phyloP scores from a whole-genome alignment of 2,888 invertebrate species.

The Nemoura dubitans region DNA sequence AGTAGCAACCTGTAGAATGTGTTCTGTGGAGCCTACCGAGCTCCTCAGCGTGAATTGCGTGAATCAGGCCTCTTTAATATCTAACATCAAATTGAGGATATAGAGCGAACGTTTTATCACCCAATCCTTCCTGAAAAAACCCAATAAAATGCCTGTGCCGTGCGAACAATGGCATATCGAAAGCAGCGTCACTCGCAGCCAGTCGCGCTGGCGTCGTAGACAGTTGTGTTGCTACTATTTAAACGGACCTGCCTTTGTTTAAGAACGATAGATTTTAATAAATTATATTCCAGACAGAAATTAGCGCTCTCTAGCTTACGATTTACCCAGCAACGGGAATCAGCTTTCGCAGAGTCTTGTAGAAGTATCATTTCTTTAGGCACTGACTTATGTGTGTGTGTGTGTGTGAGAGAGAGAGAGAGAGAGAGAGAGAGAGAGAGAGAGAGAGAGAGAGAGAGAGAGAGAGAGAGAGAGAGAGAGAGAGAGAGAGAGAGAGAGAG shows the following conservation, averaged over 20 bases:
- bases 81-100: constrained; percentile 40
- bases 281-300: background rate
- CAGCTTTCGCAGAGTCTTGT: too few relatives aligned
- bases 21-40: background rate
- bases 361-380: too few relatives aligned
- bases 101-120: constrained; percentile 39
- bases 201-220: background rate
- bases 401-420: too few relatives aligned
- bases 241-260: too few relatives aligned
- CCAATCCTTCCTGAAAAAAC: constrained; percentile 33
- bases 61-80: constrained; percentile 41
- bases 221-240: background rate
- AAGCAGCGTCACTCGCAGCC: background rate
- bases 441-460: too few relatives aligned
- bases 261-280: too few relatives aligned
- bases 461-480: too few relatives aligned
- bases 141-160: constrained; percentile 28
- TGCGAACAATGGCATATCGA: constrained; percentile 21
- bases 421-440: too few relatives aligned
- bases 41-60: constrained; percentile 22
- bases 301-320: background rate
- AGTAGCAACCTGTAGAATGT: constrained; percentile 40
- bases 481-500: too few relatives aligned
- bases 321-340: too few relatives aligned
- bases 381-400: too few relatives aligned